Evolutionary conservation across 2,797 vertebrate genomes (phyloP), one percentile per base, ranked within the genome.

Genomic region (Amphiprion clarkii): DNA sequence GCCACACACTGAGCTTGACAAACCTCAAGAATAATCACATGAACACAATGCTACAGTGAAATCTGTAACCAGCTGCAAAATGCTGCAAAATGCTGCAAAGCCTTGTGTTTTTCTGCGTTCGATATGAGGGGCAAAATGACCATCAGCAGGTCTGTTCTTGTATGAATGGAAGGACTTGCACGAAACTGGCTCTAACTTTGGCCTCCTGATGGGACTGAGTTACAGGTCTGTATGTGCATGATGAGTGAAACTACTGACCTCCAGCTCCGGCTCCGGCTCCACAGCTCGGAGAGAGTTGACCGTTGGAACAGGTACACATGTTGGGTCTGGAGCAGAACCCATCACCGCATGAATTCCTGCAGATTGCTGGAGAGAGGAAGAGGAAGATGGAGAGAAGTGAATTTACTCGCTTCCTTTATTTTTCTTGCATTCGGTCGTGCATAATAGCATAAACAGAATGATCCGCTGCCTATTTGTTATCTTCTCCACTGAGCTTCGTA

Each of bases 251-350:
- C 6, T 46, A 89, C 95, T 95, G 84, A 96, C 97, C 94, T 96
- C 92, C 95, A 52, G 76, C 93, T 82, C 89, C 93, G 1, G 92
- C 92, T 78, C 95, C 95, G 1, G 92, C 92, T 78, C 95, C 95
- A 10, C 97, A 98, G 94, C 92, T 97, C 59, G 97, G 94, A 48
- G 97, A 96, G n/a, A 98, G 96, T n/a, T 96, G 96, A 16, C 97
- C 97, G 0, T 94, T 97, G 4, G 95, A 95, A 64, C 97, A 99
- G 52, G 96, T 96, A 79, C 98, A 98, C 96, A 98, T 97, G 91
- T 98, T 98, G 31, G 98, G 97, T 83, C 96, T 95, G 11, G 97
- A 98, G 52, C 97, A 99, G 90, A 99, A 98, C 6, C 97, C 97
- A 64, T 97, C 95, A 0, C 96, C 96, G 3, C 98, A 99, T 2